Base-by-base conservation (phyloP, 2,888 invertebrate genomes). In the Papilio elwesi region DNA sequence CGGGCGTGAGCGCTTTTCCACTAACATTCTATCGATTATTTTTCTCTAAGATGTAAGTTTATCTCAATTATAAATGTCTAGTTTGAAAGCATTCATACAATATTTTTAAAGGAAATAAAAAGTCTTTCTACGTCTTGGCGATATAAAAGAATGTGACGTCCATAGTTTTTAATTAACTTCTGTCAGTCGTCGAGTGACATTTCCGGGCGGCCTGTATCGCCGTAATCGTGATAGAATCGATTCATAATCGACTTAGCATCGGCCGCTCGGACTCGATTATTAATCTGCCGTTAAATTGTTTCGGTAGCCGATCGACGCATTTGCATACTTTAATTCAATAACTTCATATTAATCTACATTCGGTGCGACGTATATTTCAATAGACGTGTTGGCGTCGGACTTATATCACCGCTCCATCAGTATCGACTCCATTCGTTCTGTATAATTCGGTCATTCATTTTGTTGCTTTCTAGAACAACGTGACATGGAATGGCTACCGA, bases 171-270 rank as follows among this genome's bases (percentile, higher is more conserved):
- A 83, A 83, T 83, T 82, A 82, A 80, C 78, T 80, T 76, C 75
- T 82, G 82, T 81, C 81, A 79, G 75, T 69, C 71, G 74, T n/a
- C 77, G 82, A 81, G 76, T 81, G 83, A 83, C 81, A 81, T 80
- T 80, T 84, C 83, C 83, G 78, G 71, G 69, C 68, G 63, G 55
- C n/a, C 66, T 15, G 49, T 53, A 15, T 62, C 16, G 65, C 49
- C 70, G 68, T 47, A 55, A 63, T 64, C 49, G 49, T 36, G 77
- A 78, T 77, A 74, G 72, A 78, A 79, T 79, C 75, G 78, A 77
- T 77, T 74, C 78, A 75, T 77, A 80, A 80, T 80, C 80, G 80
- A 80, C 77, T 80, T 80, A 80, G 67, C 73, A 74, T 76, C 75
- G 76, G 75, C 70, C 68, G 74, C 68, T 76, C 75, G 68, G 76